Percentiles rank a stretch among this genome's conserved stretches.
phyloP scores from a whole-genome alignment of 2,113 vertebrate genomes.

The Pandion haliaetus region DNA sequence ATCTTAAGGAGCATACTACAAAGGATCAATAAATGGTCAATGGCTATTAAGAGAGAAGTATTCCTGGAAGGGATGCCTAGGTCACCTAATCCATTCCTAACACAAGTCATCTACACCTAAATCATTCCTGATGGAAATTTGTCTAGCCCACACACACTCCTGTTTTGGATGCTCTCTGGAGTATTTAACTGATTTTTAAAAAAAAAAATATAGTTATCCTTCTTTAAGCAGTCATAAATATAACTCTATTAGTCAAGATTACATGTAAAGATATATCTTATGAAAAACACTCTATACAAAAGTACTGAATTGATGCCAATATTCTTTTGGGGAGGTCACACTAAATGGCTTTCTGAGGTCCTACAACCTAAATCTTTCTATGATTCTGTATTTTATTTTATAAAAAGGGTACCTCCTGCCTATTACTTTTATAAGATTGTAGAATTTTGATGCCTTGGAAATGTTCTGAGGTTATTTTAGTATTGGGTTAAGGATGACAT shows the following conservation, averaged over 20 bases:
- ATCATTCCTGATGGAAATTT: background rate
- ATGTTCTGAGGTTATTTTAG: conserved; percentile 44
- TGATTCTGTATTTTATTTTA: background rate
- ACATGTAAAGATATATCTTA: background rate
- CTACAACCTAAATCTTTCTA: background rate
- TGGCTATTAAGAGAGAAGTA: background rate
- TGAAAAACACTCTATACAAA: background rate
- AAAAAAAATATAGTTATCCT: background rate
- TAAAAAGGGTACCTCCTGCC: background rate
- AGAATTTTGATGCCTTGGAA: background rate
- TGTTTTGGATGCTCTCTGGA: background rate
- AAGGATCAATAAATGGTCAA: background rate
- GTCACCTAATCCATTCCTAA: background rate
- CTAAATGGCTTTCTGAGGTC: background rate
- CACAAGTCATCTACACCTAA: background rate
- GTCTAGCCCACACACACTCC: background rate
- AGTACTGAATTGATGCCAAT: background rate
- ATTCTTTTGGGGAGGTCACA: background rate
- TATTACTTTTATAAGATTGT: background rate
- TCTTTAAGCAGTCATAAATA: background rate
- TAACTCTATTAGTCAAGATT: background rate
- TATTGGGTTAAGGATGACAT: conserved; percentile 15
- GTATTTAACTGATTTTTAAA: background rate
- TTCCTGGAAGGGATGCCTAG: background rate
- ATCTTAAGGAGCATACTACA: background rate